Evolutionary conservation across 2,113 vertebrate genomes (phyloP), one percentile per base, ranked within the genome.

Genomic region (Nesoenas mayeri): DNA sequence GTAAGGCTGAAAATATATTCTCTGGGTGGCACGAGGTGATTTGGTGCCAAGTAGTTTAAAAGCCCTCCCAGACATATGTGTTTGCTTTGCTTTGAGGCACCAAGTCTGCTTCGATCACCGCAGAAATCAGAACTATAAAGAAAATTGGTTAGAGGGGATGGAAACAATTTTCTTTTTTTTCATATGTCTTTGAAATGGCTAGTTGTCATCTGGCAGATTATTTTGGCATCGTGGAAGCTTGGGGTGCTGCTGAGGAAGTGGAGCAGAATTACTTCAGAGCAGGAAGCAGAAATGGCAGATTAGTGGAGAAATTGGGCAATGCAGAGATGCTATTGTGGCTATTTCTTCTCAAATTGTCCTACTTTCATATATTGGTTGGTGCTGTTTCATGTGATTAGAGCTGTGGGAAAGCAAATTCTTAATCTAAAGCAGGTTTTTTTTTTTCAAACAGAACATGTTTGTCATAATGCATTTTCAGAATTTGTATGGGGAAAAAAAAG

Each of bases 51-150:
- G 38, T 42, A 53, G 57, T 58, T 95, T 82, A 85, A 96, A 95
- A 94, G 50, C 53, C 28, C 72, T 89, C 84, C 72, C 56, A 67
- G 92, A 54, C 81, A 74, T 85, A 88, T 84, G 91, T 89, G 61
- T 88, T 73, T 90, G 44, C 61, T 96, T 96, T 94, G 61, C 40
- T 93, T 54, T 73, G 54, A 85, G 77, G 77, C 73, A 91, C 48
- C 15, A 94, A 47, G 67, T 91, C 78, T 53, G 48, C 50, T 90
- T 42, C 15, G 1, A 72, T 79, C 51, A 88, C 54, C 10, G 18
- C 20, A 70, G 88, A 95, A 95, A 91, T 85, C 62, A 81, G 60
- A 85, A 53, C 15, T 85, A 66, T 24, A 54, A 51, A 67, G 53
- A 17, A 32, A 92, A 44, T 16, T 64, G 54, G 10, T 94, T 95